Conservation (phyloP, 2,888 invertebrate species). For the Epinotia demarniana region DNA sequence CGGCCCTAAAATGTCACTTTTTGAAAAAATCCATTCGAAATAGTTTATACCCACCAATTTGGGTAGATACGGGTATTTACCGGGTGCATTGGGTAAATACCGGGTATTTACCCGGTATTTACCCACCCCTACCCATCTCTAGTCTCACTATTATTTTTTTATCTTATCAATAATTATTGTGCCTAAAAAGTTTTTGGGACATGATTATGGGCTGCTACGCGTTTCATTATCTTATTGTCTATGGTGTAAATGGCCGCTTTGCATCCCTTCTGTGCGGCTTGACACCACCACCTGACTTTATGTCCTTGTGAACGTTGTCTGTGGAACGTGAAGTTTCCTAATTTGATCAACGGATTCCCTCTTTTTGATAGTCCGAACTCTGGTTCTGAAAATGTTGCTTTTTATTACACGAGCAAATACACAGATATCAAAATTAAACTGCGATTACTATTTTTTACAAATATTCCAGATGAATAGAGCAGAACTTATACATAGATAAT, state of each 20-base stretch:
- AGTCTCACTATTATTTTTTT: too few species aligned
- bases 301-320: constrained; percentile 45
- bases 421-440: not conserved
- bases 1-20: too few species aligned
- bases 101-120: too few species aligned
- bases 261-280: constrained; percentile 43
- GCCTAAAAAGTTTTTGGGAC: not conserved
- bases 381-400: constrained; percentile 19
- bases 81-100: too few species aligned
- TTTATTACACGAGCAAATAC: not conserved
- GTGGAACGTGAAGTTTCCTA: constrained; percentile 46
- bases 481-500: too few species aligned
- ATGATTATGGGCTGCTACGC: constrained; percentile 41
- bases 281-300: constrained; percentile 49
- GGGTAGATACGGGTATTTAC: too few species aligned
- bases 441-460: not conserved
- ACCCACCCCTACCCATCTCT: too few species aligned
- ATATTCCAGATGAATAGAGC: too few species aligned
- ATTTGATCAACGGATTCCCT: constrained; percentile 47
- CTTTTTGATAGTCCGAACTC: constrained; percentile 47
- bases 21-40: too few species aligned
- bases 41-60: too few species aligned
- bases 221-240: constrained; percentile 41
- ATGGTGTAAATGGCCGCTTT: constrained; percentile 48
- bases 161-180: not conserved